phyloP scores from a whole-genome alignment of 2,797 vertebrate genomes.

The Tauraco hartlaubi region DNA sequence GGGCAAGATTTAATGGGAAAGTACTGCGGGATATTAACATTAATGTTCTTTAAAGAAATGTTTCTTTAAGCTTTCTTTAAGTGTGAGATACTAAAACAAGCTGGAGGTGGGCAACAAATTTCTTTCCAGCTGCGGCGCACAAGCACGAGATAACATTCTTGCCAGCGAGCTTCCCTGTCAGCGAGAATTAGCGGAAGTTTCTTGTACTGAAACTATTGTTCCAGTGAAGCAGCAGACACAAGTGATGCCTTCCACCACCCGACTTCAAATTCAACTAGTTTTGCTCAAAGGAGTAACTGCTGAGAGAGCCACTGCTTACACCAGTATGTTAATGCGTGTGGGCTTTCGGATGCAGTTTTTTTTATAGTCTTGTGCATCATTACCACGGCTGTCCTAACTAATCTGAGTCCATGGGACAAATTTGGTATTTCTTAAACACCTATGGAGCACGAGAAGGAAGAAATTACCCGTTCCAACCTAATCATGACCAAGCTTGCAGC shows the following conservation, averaged over 20 bases:
- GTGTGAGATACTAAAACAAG: background rate
- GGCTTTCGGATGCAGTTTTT: background rate
- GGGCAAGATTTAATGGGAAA: background rate
- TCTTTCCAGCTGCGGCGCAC: background rate
- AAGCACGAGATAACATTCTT: background rate
- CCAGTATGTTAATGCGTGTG: fast-evolving
- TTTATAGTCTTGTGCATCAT: fast-evolving
- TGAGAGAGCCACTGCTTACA: background rate
- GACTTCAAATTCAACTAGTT: background rate
- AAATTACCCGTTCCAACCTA: fast-evolving
- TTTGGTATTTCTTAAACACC: background rate
- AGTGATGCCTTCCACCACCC: background rate
- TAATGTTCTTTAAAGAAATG: no score
- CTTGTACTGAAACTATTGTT: background rate
- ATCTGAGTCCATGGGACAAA: background rate
- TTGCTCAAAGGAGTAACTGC: background rate
- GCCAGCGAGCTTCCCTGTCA: background rate
- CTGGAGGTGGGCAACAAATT: background rate
- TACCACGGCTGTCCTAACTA: fast-evolving
- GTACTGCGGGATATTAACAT: background rate
- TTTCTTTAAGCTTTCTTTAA: background rate
- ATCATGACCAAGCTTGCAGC: background rate
- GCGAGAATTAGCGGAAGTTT: background rate
- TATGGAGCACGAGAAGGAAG: background rate
- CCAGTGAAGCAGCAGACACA: background rate